phyloP scores from a whole-genome alignment of 2,888 invertebrate species.

The Lydus trimaculatus region DNA sequence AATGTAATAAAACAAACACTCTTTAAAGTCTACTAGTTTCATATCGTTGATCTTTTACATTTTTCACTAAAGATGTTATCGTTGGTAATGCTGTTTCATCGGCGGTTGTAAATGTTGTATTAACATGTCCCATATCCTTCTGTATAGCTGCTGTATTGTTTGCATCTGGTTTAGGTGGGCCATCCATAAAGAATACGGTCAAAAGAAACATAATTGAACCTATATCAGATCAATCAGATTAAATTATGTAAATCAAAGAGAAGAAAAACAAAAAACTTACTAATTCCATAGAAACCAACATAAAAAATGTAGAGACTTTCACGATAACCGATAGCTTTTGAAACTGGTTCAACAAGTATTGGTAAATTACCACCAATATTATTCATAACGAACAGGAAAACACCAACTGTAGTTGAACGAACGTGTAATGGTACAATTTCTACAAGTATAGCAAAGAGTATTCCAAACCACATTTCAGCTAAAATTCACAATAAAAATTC shows the following conservation, averaged over 20 bases:
- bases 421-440: conserved; percentile 85
- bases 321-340: conserved; percentile 81
- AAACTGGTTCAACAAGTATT: conserved; percentile 85
- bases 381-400: conserved; percentile 92
- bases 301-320: conserved; percentile 88
- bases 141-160: conserved; percentile 40
- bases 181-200: conserved; percentile 84
- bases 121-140: conserved; percentile 55
- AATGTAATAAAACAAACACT: neutral
- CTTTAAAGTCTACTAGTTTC: conserved; percentile 47
- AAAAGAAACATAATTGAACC: conserved; percentile 83
- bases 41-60: conserved; percentile 40
- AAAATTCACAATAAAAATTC: conserved; percentile 48
- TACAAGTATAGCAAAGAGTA: conserved; percentile 88
- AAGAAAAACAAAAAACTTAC: too few relatives aligned
- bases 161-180: conserved; percentile 60
- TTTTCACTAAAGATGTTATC: conserved; percentile 48
- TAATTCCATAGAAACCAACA: conserved; percentile 85
- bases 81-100: conserved; percentile 54
- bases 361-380: conserved; percentile 91
- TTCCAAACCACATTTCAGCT: conserved; percentile 97
- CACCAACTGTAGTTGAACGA: conserved; percentile 84
- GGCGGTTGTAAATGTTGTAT: conserved; percentile 52
- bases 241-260: too few relatives aligned
- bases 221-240: conserved; percentile 54